phyloP scores from a whole-genome alignment of 2,888 invertebrate genomes.

The Oscheius sp. region DNA sequence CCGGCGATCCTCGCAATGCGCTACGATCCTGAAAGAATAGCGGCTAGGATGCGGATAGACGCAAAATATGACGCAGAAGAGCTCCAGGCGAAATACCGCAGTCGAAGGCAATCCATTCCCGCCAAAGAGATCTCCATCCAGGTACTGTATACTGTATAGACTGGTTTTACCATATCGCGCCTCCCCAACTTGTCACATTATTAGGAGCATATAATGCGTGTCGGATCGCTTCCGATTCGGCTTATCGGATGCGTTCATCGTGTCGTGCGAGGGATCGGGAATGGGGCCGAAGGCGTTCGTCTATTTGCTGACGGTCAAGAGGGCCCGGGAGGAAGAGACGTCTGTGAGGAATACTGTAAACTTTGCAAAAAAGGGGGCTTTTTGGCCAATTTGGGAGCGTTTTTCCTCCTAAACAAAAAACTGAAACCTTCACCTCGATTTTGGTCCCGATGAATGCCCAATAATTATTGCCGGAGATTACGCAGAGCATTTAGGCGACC shows the following conservation, averaged over 20 bases:
- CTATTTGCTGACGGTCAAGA: too few relatives aligned
- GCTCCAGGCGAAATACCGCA: not conserved
- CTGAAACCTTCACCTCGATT: not conserved
- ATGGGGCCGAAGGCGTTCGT: too few relatives aligned
- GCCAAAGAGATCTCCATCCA: constrained; percentile 67
- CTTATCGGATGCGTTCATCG: too few relatives aligned
- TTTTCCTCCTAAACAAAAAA: too few relatives aligned
- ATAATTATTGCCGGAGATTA: not conserved
- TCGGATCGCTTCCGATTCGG: too few relatives aligned
- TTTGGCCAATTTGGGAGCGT: too few relatives aligned
- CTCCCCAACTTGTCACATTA: too few relatives aligned
- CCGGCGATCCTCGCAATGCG: constrained; percentile 47
- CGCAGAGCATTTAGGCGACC: not conserved
- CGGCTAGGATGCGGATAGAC: constrained; percentile 47
- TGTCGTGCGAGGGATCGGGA: too few relatives aligned
- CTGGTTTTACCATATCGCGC: not conserved
- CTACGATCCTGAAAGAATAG: constrained; percentile 63
- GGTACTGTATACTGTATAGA: constrained; percentile 35
- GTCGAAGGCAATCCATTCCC: constrained; percentile 14
- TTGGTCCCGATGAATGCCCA: not conserved
- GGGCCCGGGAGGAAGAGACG: too few relatives aligned
- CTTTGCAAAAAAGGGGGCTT: too few relatives aligned
- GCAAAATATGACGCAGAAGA: constrained; percentile 48
- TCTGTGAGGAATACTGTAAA: too few relatives aligned
- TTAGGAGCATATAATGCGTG: too few relatives aligned